Evolutionary conservation across 1,140 invertebrate species (phyloP), one percentile per base, ranked within the genome.

Genomic region (Pachyrhynchus sulphureomaculatus): DNA sequence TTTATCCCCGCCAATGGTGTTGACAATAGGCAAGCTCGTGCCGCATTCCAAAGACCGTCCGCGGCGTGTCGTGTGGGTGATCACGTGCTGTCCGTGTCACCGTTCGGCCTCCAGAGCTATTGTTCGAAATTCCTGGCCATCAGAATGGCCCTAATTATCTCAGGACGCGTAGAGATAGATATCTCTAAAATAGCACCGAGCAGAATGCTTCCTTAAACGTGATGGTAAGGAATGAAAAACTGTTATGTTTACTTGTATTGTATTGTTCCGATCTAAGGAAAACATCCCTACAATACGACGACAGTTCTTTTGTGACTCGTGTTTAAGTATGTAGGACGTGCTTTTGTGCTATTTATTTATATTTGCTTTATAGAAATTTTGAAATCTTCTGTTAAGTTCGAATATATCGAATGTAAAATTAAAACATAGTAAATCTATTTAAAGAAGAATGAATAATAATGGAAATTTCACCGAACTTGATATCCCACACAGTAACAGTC

Each of bases 171-270:
- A 47, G 23, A 15, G 47, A 51, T 45, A 49, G 41, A 49, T 34
- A 51, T 59, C 49, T 51, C 57, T 23, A 21, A 36, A 18, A 59
- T 36, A 58, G 39, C 57, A 33, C 45, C 57, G 57, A 59, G 57
- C 57, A 59, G 51, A 59, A 59, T 59, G 57, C 57, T 59, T 59
- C 57, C 57, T 59, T 52, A 59, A 59, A 59, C 57, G 57, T 59
- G 57, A 59, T 59, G 57, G 51, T 59, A 59, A 59, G 47, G 57
- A 44, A 59, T 52, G 57, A 59, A 59, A 51, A 59, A 59, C 57
- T 59, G 48, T 59, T 59, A 59, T 59, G 57, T 59, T 59, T 52
- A 42, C 36, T 59, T 15, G 57, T 59, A 59, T 59, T 47, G 48
- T 32, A 49, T 59, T 59, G 57, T 59, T 59, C 36, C 23, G 23